Base-by-base conservation (phyloP, 2,797 vertebrate genomes). In the Bovichtus diacanthus region DNA sequence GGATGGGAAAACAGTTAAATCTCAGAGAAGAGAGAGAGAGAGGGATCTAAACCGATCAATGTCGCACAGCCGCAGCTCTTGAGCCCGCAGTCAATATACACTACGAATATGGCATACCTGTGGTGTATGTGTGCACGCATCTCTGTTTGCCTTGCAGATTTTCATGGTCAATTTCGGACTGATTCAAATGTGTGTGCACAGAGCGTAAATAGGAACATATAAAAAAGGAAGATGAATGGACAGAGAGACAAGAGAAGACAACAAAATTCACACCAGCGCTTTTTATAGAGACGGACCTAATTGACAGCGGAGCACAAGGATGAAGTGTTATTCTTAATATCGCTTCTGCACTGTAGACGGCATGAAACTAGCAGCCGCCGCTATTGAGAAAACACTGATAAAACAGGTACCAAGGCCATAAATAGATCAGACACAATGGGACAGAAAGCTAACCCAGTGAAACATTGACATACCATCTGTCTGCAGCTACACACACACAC, bases 21-120 rank as follows among this genome's bases (percentile, higher is more conserved):
- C 74, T 60, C n/a, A 41, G 58, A 55, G 39, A 81, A 46, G 78
- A 61, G 44, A 18, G 38, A 46, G 78, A 61, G 44, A 18, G 38
- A 9, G 38, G 36, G 53, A 53, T 56, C 36, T 67, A 47, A 74
- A 82, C 72, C 34, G n/a, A 88, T 92, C 88, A 71, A 88, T 89
- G 83, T 62, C 76, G 31, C n/a, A 64, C 51, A 16, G 51, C 55
- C 65, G 70, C 81, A 71, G 70, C 78, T 74, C 71, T 44, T 19
- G 39, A 83, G 66, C 27, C 56, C 49, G 56, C 41, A 54, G 81
- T 87, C 86, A 79, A 80, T 76, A 84, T 19, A 13, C 80, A 60
- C 49, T 6, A 13, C 62, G 70, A 58, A 66, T 67, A 55, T 46
- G 59, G 43, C 77, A 65, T 70, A 80, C 78, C 62, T 73, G 68